These are phyloP conservation scores for Leptodactylus fallax DNA, from an alignment of 2,797 vertebrate species.

Conservation along the genomic window DNA sequence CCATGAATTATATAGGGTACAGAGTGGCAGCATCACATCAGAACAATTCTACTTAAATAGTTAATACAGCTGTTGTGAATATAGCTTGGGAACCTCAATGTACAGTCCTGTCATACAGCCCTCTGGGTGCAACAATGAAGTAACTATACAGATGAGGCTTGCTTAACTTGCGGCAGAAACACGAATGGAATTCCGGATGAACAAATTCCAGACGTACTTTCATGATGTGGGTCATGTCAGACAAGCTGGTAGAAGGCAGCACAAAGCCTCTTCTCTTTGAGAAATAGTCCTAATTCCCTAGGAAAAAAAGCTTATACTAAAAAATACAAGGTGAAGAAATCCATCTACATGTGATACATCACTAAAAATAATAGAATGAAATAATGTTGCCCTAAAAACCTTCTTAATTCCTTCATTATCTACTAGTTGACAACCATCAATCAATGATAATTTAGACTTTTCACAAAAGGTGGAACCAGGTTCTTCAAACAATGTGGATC, in stretches of 20 bases:
- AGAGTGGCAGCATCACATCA: background rate
- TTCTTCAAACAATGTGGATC: background rate
- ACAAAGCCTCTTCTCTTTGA: constrained; percentile 57
- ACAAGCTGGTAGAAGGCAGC: constrained; percentile 40
- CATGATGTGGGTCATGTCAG: constrained; percentile 55
- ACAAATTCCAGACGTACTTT: constrained; percentile 58
- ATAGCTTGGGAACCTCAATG: constrained; percentile 16
- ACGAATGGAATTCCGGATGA: constrained; percentile 52
- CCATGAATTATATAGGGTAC: background rate
- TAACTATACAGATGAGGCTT: constrained; percentile 55
- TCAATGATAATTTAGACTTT: background rate
- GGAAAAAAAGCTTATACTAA: background rate
- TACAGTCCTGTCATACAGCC: constrained; percentile 24
- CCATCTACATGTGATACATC: background rate
- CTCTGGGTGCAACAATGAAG: constrained; percentile 45
- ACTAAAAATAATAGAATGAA: background rate
- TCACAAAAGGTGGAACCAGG: background rate
- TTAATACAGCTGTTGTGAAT: background rate
- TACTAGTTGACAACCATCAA: background rate
- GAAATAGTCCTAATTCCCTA: constrained; percentile 32
- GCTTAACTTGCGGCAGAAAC: constrained; percentile 57
- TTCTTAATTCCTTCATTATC: background rate
- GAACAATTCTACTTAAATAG: background rate
- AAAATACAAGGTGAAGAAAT: background rate
- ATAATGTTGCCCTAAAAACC: background rate